Evolutionary conservation across 2,797 vertebrate species (phyloP), one percentile per base, ranked within the genome.

Genomic region (Euphonia xanthogaster): DNA sequence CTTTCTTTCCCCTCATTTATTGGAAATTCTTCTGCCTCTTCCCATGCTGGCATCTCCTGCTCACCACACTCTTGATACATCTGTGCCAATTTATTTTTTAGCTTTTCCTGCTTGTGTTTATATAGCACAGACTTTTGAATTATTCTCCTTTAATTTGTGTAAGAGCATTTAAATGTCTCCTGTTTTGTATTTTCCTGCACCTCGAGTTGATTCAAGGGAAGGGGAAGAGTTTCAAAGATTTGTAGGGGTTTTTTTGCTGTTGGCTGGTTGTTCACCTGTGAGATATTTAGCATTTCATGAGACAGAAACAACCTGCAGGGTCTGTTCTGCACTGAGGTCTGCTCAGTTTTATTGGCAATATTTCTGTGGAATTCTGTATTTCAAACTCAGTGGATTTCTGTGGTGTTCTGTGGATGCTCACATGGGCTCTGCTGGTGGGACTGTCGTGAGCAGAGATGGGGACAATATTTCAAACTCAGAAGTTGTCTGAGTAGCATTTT

Each of bases 351-450:
- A 16, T 47, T 68, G 27, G 6, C 24, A 39, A 0, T 53, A 18
- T 67, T 60, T 42, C 53, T 27, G 0, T 54, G 40, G 44, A 14
- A 66, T 28, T 39, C 25, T 39, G 35, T 39, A 18, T 39, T 60
- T 60, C 35, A 14, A 20, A 7, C 35, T 14, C 57, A 7, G 25
- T 28, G 57, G 25, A 14, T 39, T 60, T 39, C 35, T 39, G 12
- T 39, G 57, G 17, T 28, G 35, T 39, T 20, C 57, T 39, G 14
- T 60, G 0, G 9, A 1, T 4, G 3, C 31, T 23, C 7, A 1
- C 9, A 2, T 50, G 76, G 42, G 37, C 31, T 66, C 72, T 72
- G 50, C 75, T 76, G 65, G 27, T 33, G 27, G 80, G 7, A 18
- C n/a, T 48, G 50, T 3, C 4, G 4, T 11, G 39, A 37, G 28